These are phyloP conservation scores for Charadrius vociferus DNA, from an alignment of 2,113 vertebrate genomes.

Conservation along the genomic window DNA sequence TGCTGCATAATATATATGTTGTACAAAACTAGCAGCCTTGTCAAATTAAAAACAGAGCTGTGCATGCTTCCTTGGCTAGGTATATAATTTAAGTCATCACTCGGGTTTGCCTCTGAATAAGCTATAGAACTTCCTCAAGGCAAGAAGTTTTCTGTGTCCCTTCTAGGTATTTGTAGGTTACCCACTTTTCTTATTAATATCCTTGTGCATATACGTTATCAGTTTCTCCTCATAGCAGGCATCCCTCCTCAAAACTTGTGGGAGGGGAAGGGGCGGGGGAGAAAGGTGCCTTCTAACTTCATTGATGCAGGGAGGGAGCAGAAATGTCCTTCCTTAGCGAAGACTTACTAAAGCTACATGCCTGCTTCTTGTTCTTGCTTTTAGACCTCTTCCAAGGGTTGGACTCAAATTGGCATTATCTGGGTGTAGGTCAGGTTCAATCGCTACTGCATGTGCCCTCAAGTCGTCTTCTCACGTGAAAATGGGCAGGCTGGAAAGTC, in stretches of 20 bases:
- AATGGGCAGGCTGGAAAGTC: constrained; percentile 41
- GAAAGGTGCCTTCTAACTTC: neutral
- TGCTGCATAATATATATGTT: neutral
- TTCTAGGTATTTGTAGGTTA: neutral
- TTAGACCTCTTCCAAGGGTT: constrained; percentile 51
- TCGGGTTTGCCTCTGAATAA: neutral
- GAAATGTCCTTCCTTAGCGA: neutral
- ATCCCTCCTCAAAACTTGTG: neutral
- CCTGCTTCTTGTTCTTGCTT: constrained; percentile 41
- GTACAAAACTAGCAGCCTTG: neutral
- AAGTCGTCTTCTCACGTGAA: neutral
- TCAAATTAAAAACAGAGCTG: neutral
- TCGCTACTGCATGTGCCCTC: constrained; percentile 28
- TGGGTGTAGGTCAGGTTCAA: constrained; percentile 65
- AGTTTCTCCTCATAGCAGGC: neutral
- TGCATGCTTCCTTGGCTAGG: neutral
- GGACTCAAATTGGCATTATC: constrained; percentile 40
- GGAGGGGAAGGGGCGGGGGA: neutral
- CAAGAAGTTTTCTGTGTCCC: neutral
- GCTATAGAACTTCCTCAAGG: neutral
- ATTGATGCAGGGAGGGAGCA: neutral
- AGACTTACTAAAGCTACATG: neutral
- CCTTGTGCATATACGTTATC: neutral
- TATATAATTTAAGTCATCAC: neutral
- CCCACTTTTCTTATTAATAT: neutral